Evolutionary conservation across 2,888 invertebrate species (phyloP).

Genomic region (Drosophila paranaensis): DNA sequence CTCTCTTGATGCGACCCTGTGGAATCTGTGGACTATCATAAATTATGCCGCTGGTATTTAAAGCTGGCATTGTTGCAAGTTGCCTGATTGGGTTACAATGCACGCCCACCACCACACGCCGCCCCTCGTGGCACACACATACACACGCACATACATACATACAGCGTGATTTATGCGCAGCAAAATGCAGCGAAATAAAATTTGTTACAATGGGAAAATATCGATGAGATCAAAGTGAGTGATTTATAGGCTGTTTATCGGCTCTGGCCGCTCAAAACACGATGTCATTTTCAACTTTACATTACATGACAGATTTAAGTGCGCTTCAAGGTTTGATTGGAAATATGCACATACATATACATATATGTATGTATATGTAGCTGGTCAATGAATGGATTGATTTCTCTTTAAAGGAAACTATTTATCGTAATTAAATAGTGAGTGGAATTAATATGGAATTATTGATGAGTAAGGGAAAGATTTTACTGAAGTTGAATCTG

Average conservation of each 20-base stretch:
- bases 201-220: slow-evolving; percentile 58
- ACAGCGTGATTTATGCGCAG: slow-evolving; percentile 66
- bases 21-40: slow-evolving; percentile 56
- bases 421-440: not conserved
- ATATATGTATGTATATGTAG: not conserved
- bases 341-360: not conserved
- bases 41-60: slow-evolving; percentile 70
- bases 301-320: slow-evolving; percentile 52
- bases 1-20: slow-evolving; percentile 29
- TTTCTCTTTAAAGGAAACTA: not conserved
- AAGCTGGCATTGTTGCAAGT: slow-evolving; percentile 61
- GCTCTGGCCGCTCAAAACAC: slow-evolving; percentile 47
- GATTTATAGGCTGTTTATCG: slow-evolving; percentile 74
- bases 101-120: not conserved
- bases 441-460: not conserved
- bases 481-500: no score
- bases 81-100: slow-evolving; percentile 4
- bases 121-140: slow-evolving; percentile 11
- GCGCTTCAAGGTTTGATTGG: slow-evolving; percentile 14
- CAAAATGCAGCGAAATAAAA: slow-evolving; percentile 73
- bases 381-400: not conserved
- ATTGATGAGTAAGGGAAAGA: no score
- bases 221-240: slow-evolving; percentile 74
- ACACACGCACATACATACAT: slow-evolving; percentile 10
- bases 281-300: slow-evolving; percentile 57